Evolutionary conservation across 1,140 invertebrate genomes (phyloP).

Genomic region (Zaprionus ornatus): DNA sequence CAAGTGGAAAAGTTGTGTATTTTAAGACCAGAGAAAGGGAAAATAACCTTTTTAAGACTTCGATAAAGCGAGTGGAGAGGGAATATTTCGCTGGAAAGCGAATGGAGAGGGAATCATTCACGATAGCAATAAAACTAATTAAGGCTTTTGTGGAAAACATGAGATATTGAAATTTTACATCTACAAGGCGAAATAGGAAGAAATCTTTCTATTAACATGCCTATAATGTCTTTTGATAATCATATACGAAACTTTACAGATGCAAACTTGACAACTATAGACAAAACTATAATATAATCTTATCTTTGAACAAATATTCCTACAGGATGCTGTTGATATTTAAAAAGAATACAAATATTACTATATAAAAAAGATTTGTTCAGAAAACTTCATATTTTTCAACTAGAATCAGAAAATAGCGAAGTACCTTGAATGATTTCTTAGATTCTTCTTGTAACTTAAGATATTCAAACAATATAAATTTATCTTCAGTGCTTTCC

Average conservation of each 20-base stretch:
- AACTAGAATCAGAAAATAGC: no score
- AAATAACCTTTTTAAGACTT: background rate
- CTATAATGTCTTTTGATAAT: no score
- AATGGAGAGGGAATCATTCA: background rate
- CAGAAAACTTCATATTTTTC: no score
- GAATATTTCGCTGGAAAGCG: background rate
- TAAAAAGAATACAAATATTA: no score
- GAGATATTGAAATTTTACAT: background rate
- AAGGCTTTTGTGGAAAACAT: background rate
- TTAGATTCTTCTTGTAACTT: background rate
- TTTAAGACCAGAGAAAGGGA: background rate
- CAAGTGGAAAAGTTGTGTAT: background rate
- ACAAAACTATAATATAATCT: no score
- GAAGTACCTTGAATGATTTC: no score
- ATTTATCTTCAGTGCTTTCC: no score
- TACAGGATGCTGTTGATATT: no score
- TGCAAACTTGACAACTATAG: no score
- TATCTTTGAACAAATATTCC: no score
- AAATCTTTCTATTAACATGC: background rate
- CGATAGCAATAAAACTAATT: background rate
- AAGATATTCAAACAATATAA: no score
- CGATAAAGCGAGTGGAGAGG: background rate
- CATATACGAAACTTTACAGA: fast-evolving
- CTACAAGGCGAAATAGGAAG: background rate
- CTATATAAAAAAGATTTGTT: no score